Percentiles rank a stretch among this genome's conserved stretches.
Evolutionary conservation across 2,797 vertebrate genomes (phyloP).

Genomic region (Sebastes nivosus): DNA sequence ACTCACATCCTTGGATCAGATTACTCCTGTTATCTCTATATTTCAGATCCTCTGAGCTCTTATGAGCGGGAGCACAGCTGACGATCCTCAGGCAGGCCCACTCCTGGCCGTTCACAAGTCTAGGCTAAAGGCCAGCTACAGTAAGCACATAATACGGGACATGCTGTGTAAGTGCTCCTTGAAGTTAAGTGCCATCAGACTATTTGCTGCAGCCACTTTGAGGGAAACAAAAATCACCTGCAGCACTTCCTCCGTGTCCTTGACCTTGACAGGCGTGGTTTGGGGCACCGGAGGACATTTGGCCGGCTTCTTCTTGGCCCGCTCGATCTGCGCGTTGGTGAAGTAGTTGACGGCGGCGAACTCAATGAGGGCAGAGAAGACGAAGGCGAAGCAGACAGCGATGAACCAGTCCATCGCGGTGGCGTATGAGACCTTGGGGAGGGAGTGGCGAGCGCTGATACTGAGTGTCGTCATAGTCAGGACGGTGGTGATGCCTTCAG

Average conservation of each 20-base stretch:
- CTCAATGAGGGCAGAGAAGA: conserved; percentile 98
- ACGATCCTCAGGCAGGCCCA: conserved; percentile 20
- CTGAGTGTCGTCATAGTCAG: conserved; percentile 98
- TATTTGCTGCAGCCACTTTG: conserved; percentile 29
- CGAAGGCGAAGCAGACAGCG: conserved; percentile 97
- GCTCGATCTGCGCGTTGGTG: conserved; percentile 91
- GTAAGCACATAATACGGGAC: conserved; percentile 49
- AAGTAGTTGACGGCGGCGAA: conserved; percentile 99
- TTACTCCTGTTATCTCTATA: background rate
- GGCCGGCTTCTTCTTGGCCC: conserved; percentile 89
- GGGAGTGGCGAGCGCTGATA: conserved; percentile 96
- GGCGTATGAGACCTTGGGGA: conserved; percentile 98
- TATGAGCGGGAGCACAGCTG: conserved; percentile 14
- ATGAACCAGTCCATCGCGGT: conserved; percentile 99
- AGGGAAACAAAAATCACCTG: conserved; percentile 80
- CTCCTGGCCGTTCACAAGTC: conserved; percentile 13
- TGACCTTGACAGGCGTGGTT: conserved; percentile 82
- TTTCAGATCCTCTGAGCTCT: conserved; percentile 8
- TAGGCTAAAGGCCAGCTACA: conserved; percentile 43
- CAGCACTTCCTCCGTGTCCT: conserved; percentile 82
- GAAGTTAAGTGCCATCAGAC: conserved; percentile 43
- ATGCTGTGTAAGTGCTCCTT: conserved; percentile 55
- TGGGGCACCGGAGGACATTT: conserved; percentile 85
- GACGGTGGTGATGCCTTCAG: conserved; percentile 94
- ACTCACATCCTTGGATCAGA: background rate